A percentile compares a stretch with the other conserved stretches of the same genome.
Conservation (phyloP, 2,888 invertebrate genomes). For the Junonia oenone region DNA sequence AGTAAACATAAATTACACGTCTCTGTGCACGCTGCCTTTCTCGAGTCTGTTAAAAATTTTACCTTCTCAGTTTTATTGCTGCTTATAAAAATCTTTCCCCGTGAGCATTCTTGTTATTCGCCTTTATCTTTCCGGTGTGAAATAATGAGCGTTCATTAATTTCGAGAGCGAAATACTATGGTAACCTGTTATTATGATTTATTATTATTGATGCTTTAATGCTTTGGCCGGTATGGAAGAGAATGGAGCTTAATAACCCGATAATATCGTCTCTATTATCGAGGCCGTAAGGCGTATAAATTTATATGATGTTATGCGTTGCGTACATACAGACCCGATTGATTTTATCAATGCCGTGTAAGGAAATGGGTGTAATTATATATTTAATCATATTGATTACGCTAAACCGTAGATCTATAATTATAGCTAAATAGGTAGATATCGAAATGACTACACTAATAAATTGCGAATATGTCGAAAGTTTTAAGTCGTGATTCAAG, state of each 20-base stretch:
- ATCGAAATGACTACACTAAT: slow-evolving; percentile 13
- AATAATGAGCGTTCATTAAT: slow-evolving; percentile 30
- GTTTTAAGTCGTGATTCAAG: slow-evolving; percentile 12
- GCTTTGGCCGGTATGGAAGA: slow-evolving; percentile 18
- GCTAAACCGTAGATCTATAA: slow-evolving; percentile 27
- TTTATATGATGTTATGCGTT: slow-evolving; percentile 5
- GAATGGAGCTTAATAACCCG: slow-evolving; percentile 16
- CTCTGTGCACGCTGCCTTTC: background rate
- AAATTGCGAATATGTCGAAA: slow-evolving; percentile 16
- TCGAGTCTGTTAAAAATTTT: background rate
- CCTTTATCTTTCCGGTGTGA: slow-evolving; percentile 30
- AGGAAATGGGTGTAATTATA: slow-evolving; percentile 32
- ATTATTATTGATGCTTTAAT: slow-evolving; percentile 30
- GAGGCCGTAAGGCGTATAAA: slow-evolving; percentile 10
- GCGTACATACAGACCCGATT: slow-evolving; percentile 24
- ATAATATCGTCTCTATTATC: slow-evolving; percentile 19
- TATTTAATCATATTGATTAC: slow-evolving; percentile 31
- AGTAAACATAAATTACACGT: background rate
- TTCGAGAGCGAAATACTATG: slow-evolving; percentile 28
- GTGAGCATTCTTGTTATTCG: slow-evolving; percentile 23
- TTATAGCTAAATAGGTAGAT: slow-evolving; percentile 22
- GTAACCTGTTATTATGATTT: slow-evolving; percentile 31
- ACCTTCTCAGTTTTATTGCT: slow-evolving; percentile 16
- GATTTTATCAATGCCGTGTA: slow-evolving; percentile 32
- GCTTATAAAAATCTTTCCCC: slow-evolving; percentile 22